These are phyloP conservation scores for Engystomops pustulosus DNA, from an alignment of 2,113 vertebrate species.

Conservation along the genomic window DNA sequence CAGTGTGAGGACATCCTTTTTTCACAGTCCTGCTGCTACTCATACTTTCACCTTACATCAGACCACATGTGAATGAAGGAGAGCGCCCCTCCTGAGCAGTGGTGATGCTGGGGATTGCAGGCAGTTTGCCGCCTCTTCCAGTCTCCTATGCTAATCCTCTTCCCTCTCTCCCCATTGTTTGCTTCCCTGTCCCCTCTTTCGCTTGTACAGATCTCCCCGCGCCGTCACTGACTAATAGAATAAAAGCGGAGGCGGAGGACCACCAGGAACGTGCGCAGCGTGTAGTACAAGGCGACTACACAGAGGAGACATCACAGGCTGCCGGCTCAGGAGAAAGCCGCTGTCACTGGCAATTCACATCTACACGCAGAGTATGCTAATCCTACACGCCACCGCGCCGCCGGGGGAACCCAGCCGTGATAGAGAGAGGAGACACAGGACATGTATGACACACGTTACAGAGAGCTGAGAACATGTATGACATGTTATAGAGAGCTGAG, in stretches of 20 bases:
- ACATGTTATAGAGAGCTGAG: too few relatives aligned
- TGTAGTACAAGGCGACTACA: constrained; percentile 30
- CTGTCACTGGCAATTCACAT: constrained; percentile 42
- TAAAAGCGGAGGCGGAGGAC: not conserved
- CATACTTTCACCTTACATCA: too few relatives aligned
- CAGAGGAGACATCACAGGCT: constrained; percentile 24
- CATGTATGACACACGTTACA: too few relatives aligned
- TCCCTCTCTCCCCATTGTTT: not conserved
- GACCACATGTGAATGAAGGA: too few relatives aligned
- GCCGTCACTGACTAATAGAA: constrained; percentile 9
- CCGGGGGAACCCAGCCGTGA: not conserved
- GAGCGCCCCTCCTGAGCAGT: not conserved
- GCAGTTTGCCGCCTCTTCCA: not conserved
- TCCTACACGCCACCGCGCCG: constrained; percentile 1
- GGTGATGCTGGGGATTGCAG: not conserved
- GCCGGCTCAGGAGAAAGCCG: constrained; percentile 36
- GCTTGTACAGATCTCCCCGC: too few relatives aligned
- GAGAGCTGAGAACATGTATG: too few relatives aligned
- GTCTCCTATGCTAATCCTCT: not conserved
- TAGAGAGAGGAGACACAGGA: too few relatives aligned
- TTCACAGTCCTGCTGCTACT: too few relatives aligned
- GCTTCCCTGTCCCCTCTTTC: not conserved
- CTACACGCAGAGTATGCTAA: constrained; percentile 30
- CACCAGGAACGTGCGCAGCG: constrained; percentile 31
- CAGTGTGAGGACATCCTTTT: too few relatives aligned